Conservation (phyloP, 2,113 vertebrate species). For the Spea multiplicata region DNA sequence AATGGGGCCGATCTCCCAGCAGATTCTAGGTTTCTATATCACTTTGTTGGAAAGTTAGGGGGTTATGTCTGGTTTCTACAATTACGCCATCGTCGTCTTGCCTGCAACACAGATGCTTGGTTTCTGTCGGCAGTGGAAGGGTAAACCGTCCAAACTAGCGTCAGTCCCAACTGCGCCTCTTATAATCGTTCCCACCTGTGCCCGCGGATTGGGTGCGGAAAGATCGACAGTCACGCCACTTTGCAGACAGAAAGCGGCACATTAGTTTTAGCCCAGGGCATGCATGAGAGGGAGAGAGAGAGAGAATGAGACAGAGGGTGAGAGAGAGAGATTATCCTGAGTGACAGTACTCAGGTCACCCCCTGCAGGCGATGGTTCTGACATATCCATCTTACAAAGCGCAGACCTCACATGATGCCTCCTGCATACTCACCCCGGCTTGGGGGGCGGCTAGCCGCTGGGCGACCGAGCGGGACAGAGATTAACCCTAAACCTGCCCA, state of each 20-base stretch:
- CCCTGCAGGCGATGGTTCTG: constrained; percentile 19
- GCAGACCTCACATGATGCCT: constrained; percentile 41
- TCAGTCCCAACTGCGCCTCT: not conserved
- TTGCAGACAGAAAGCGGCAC: constrained; percentile 23
- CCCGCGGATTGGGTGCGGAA: constrained; percentile 23
- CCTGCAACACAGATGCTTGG: not conserved
- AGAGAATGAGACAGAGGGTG: constrained; percentile 21
- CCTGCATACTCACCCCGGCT: constrained; percentile 25
- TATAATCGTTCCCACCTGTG: constrained; percentile 29
- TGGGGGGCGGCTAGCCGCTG: constrained; percentile 9
- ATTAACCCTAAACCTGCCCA: constrained; percentile 19
- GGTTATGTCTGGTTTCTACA: no score
- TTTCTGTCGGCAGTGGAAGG: not conserved
- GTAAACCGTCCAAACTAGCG: not conserved
- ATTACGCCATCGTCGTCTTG: no score
- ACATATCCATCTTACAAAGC: constrained; percentile 38
- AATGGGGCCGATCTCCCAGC: no score
- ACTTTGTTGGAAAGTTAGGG: no score
- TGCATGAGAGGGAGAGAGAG: constrained; percentile 32
- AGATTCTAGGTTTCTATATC: no score
- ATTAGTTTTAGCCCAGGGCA: constrained; percentile 17
- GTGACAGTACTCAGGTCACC: constrained; percentile 33
- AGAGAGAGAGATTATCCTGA: constrained; percentile 38
- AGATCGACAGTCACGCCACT: constrained; percentile 18
- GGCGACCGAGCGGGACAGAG: not conserved